Conservation (phyloP, 2,888 invertebrate species). For the Pardosa pseudoannulata region DNA sequence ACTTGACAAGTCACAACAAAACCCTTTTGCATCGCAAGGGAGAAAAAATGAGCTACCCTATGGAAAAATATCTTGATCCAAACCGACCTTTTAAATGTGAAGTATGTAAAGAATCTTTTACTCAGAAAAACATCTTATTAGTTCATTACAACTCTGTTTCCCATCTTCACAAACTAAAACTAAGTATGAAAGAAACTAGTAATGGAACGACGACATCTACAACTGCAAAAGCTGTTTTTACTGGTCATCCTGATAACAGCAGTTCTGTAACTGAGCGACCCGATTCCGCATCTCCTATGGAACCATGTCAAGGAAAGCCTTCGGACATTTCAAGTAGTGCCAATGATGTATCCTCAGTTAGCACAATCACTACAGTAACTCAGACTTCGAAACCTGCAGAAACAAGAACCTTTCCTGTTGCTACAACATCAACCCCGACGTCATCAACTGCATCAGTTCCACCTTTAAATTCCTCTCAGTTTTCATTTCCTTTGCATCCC, state of each 20-base stretch:
- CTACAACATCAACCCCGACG: neutral
- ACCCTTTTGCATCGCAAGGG: slow-evolving; percentile 92
- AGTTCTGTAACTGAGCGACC: slow-evolving; percentile 93
- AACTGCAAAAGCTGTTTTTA: slow-evolving; percentile 86
- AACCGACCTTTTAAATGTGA: slow-evolving; percentile 97
- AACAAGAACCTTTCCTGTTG: neutral
- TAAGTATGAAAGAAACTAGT: slow-evolving; percentile 84
- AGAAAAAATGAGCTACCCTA: slow-evolving; percentile 91
- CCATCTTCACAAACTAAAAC: slow-evolving; percentile 94
- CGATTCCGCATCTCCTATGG: slow-evolving; percentile 76
- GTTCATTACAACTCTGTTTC: slow-evolving; percentile 97
- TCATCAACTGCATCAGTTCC: slow-evolving; percentile 7
- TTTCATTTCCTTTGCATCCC: slow-evolving; percentile 60
- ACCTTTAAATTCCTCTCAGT: slow-evolving; percentile 35
- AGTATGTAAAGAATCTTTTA: slow-evolving; percentile 96
- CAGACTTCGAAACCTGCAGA: slow-evolving; percentile 21
- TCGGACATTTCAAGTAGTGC: slow-evolving; percentile 15
- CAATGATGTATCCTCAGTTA: neutral
- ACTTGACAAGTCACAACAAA: slow-evolving; percentile 93
- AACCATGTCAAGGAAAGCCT: neutral
- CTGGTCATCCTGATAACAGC: slow-evolving; percentile 90
- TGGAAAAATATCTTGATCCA: slow-evolving; percentile 95
- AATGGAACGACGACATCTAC: slow-evolving; percentile 15
- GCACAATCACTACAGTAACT: neutral
- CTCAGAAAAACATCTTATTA: slow-evolving; percentile 94